Evolutionary conservation across 2,113 vertebrate species (phyloP), one percentile per base, ranked within the genome.

Genomic region (Dendrocopos noguchii): DNA sequence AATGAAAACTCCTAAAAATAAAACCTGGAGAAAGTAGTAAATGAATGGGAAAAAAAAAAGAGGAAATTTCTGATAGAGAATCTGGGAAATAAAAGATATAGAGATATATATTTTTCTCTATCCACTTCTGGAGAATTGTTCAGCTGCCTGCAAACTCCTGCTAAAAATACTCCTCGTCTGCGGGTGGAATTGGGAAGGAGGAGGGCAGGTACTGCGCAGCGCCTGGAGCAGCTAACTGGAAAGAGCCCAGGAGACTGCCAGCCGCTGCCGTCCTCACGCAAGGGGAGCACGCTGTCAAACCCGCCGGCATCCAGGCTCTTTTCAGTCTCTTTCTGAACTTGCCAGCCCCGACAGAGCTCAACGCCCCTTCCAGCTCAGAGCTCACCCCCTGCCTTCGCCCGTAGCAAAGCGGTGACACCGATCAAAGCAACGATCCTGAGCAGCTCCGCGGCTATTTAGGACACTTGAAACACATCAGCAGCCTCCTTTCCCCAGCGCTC

Each of bases 151-250:
- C 50, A 93, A 95, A 56, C 50, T 52, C 24, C 53, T 76, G 73
- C 93, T 94, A 90, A 91, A 94, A 89, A 72, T 81, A 75, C 6
- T 10, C 46, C 76, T 80, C 44, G 14, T 88, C 60, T 64, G 80
- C 7, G 5, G 47, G 46, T 18, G 84, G 84, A 10, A 88, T 94
- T 0, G 18, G 87, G 92, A 90, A 93, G 87, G 92, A 91, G 91
- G 81, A 64, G 61, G 80, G 95, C 93, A 95, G 92, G 91, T 93
- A 71, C 75, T 4, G 73, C 89, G 88, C 61, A 78, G 67, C 29
- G 46, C 70, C 81, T 1, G 8, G 31, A 82, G 87, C 84, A 84
- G 82, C 77, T 89, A 10, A 13, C 73, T 94, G 92, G 75, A 94
- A 78, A 6, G 28, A 65, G 1, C 87, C 70, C 87, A 88, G 85